A percentile compares a stretch with the other conserved stretches of the same genome.
phyloP scores from a whole-genome alignment of 1,140 invertebrate species.

The Drosophila elegans region DNA sequence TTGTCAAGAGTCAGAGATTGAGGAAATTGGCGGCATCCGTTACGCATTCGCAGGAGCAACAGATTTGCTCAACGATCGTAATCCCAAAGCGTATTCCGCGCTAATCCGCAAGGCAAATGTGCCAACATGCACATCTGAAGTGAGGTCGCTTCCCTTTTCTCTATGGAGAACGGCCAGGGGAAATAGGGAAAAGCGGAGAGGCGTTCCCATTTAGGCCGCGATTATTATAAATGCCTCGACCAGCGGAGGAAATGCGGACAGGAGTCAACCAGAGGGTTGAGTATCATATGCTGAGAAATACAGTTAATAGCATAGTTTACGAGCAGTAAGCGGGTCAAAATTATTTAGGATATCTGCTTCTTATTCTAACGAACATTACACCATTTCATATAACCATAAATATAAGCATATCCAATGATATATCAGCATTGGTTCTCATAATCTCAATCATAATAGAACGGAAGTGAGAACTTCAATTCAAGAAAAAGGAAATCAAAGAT shows the following conservation, averaged over 20 bases:
- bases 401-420: conserved; percentile 10
- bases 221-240: conserved; percentile 38
- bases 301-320: conserved; percentile 69
- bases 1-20: conserved; percentile 66
- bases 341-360: conserved; percentile 36
- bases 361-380: conserved; percentile 1
- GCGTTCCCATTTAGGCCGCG: conserved; percentile 28
- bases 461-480: neutral
- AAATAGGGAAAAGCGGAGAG: conserved; percentile 27
- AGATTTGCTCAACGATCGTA: conserved; percentile 84
- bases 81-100: conserved; percentile 75
- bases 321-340: conserved; percentile 68
- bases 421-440: conserved; percentile 2
- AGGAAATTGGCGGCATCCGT: conserved; percentile 48
- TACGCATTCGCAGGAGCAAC: conserved; percentile 76
- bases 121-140: conserved; percentile 82
- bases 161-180: neutral
- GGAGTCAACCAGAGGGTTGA: conserved; percentile 24
- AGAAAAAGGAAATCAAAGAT: neutral
- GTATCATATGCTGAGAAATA: conserved; percentile 15
- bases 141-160: conserved; percentile 45
- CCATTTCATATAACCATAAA: conserved; percentile 1
- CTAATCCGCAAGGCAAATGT: conserved; percentile 85
- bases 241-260: conserved; percentile 2
- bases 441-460: conserved; percentile 1